Evolutionary conservation across 2,888 invertebrate genomes (phyloP).

Genomic region (Erebia ligea): DNA sequence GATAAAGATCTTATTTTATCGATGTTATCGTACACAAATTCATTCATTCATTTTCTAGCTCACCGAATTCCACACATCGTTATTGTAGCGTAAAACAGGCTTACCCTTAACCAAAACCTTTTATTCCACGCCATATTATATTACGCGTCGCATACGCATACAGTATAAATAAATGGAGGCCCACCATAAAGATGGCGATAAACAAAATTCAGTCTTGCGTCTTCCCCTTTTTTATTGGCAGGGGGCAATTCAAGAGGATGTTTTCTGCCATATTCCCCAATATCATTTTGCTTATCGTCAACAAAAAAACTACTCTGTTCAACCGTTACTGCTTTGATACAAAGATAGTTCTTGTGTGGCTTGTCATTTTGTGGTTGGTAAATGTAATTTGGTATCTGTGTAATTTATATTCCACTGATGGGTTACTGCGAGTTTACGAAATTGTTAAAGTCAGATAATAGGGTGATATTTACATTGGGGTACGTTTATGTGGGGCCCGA

Average conservation of each 20-base stretch:
- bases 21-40: constrained; percentile 5
- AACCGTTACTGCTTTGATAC: constrained; percentile 39
- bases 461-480: constrained; percentile 78
- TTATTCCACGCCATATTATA: constrained; percentile 72
- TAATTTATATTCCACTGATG: constrained; percentile 80
- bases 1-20: constrained; percentile 30
- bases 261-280: constrained; percentile 68
- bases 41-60: constrained; percentile 34
- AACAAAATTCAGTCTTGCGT: constrained; percentile 79
- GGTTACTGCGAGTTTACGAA: constrained; percentile 80
- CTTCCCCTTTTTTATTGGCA: constrained; percentile 81
- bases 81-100: constrained; percentile 50
- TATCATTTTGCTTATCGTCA: constrained; percentile 41
- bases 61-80: constrained; percentile 37
- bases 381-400: constrained; percentile 52
- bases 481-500: constrained; percentile 70
- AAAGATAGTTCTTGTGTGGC: constrained; percentile 46
- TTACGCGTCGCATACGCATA: constrained; percentile 73
- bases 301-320: constrained; percentile 32
- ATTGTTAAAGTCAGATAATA: constrained; percentile 82
- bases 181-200: constrained; percentile 81
- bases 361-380: constrained; percentile 39
- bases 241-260: constrained; percentile 80
- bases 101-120: constrained; percentile 66
- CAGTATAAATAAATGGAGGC: constrained; percentile 76